Base-by-base conservation (phyloP, 1,140 invertebrate genomes). In the Pachypsylla venusta region DNA sequence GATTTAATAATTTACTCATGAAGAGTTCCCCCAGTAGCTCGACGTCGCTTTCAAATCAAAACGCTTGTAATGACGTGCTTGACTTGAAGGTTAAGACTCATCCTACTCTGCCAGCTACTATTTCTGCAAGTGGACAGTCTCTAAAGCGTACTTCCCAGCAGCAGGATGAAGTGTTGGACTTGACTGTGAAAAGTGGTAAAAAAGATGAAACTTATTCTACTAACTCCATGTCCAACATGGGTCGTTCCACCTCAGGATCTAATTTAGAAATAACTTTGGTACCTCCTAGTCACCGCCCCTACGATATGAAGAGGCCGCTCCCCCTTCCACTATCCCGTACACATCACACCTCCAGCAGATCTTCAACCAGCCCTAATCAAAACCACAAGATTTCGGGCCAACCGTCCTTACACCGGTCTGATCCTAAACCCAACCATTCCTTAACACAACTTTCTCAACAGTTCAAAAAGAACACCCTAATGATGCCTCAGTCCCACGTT, bases 231-330 rank as follows among this genome's bases (percentile, higher is more conserved):
- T n/a, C n/a, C n/a, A n/a, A n/a, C n/a, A n/a, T n/a, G n/a, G n/a
- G n/a, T n/a, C n/a, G n/a, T n/a, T n/a, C n/a, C n/a, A n/a, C n/a
- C n/a, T 70, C 79, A 2, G 76, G 74, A 1, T 76, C 76, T 0
- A 79, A 80, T 64, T 63, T 81, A 54, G 79, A 81, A 68, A 81
- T 81, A 30, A 81, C 78, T 0, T 63, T 81, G 62, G 77, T 81
- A 1, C 73, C 66, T 55, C 56, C 64, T 2, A 48, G 42, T 48
- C 42, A 48, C n/a, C 42, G 42, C 4, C 40, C 54, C 12, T 26
- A 28, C 12, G 54, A 25, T 4, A 55, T 26, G 54, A 55, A 55
- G n/a, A 14, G 54, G 2, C 24, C 26, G 14, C 24, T 55, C 7
- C 24, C 54, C 12, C 3, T 28, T 7, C 24, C 24, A 16, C 24